Evolutionary conservation across 2,797 vertebrate genomes (phyloP).

Genomic region (Erpetoichthys calabaricus): DNA sequence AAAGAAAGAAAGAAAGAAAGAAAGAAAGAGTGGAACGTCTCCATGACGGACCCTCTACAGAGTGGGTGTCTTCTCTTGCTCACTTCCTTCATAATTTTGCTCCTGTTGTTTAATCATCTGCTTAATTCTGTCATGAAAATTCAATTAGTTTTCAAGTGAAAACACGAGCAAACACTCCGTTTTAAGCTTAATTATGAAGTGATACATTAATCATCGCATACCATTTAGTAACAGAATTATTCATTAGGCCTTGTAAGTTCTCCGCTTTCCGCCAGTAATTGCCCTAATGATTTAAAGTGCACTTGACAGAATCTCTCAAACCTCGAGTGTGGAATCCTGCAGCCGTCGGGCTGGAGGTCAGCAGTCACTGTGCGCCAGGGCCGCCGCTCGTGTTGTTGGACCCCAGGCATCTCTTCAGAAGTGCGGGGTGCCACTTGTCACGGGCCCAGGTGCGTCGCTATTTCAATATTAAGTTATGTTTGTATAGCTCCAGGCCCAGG

Average conservation of each 20-base stretch:
- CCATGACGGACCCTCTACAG: too few relatives aligned
- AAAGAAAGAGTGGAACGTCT: too few relatives aligned
- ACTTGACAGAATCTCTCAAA: background rate
- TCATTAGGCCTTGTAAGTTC: background rate
- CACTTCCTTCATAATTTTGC: background rate
- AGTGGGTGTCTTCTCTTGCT: too few relatives aligned
- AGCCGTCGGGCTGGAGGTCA: too few relatives aligned
- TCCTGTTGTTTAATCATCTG: background rate
- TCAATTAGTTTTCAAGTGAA: conserved; percentile 4
- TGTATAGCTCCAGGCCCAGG: too few relatives aligned
- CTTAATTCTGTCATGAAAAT: background rate
- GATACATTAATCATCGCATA: background rate
- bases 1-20: too few relatives aligned
- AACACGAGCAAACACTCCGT: conserved; percentile 2
- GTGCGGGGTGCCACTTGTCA: too few relatives aligned
- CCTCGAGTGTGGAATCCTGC: background rate
- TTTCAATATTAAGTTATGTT: too few relatives aligned
- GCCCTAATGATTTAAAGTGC: background rate
- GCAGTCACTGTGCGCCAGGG: too few relatives aligned
- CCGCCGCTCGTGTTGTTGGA: too few relatives aligned
- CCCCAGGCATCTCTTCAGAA: too few relatives aligned
- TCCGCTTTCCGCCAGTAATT: background rate
- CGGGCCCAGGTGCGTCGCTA: too few relatives aligned
- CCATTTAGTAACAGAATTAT: background rate
- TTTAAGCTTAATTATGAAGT: conserved; percentile 12